Conservation (phyloP, 2,888 invertebrate species). For the Agrilus biguttatus region DNA sequence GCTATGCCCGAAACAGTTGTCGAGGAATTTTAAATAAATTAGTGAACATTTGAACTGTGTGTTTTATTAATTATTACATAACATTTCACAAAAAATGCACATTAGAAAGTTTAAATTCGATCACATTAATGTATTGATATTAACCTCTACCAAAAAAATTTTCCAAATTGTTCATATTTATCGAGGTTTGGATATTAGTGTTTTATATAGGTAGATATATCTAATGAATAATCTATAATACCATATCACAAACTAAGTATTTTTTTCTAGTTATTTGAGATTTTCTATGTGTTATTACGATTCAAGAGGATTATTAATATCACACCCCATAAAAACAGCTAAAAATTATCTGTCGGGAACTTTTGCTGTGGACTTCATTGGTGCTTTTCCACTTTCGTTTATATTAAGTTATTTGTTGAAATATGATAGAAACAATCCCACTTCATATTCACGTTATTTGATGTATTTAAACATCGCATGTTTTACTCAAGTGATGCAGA, state of each 20-base stretch:
- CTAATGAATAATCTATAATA: too few relatives aligned
- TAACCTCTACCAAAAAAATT: too few relatives aligned
- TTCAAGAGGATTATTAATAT: conserved; percentile 12
- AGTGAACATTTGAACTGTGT: too few relatives aligned
- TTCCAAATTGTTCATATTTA: background rate
- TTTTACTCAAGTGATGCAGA: conserved; percentile 9
- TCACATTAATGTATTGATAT: too few relatives aligned
- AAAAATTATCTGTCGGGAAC: conserved; percentile 12
- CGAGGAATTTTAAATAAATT: too few relatives aligned
- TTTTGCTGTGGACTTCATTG: conserved; percentile 11
- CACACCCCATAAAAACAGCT: conserved; percentile 12
- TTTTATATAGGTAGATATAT: too few relatives aligned
- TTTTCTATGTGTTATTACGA: conserved; percentile 16
- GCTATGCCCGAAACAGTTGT: too few relatives aligned
- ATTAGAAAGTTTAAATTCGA: too few relatives aligned
- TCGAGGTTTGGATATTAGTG: too few relatives aligned
- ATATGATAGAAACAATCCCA: conserved; percentile 3
- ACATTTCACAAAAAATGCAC: too few relatives aligned
- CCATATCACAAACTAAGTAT: background rate
- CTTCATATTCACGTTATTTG: background rate
- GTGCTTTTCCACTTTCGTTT: conserved; percentile 7
- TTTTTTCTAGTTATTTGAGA: conserved; percentile 11
- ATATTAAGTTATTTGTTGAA: conserved; percentile 7
- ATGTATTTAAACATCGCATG: too few relatives aligned
- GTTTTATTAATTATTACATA: too few relatives aligned